Evolutionary conservation across 2,797 vertebrate species (phyloP), one percentile per base, ranked within the genome.

Genomic region (Schizopygopsis pylzovi): DNA sequence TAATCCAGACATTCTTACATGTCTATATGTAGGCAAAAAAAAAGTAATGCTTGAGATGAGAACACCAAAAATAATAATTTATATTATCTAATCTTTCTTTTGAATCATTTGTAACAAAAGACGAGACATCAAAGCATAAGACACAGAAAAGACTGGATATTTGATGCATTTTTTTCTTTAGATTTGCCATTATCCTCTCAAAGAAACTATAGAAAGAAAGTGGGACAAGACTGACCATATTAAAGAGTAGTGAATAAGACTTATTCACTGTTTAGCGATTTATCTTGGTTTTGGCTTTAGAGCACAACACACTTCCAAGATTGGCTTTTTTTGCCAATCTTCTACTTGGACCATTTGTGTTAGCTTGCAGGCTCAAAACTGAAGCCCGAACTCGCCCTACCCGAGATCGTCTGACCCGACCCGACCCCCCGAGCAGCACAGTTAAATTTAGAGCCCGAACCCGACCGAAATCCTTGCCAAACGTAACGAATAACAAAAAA

Each of bases 221-320:
- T 52, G 25, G 43, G 47, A 70, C 16, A 63, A 16, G 56, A 43
- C 54, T 41, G 76, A 56, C 54, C 59, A 9, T 45, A 79, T 77
- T 9, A 20, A 59, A 67, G 33, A 39, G 16, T 82, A 45, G 8
- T 43, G 49, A 76, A 39, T 9, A 52, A 15, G 33, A 76, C 18
- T 68, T 81, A 75, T 47, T 83, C 70, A 73, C 47, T 78, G 47
- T 70, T 78, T 33, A 43, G 49, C 47, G 75, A 84, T 84, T 56
- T 70, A 79, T 84, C 75, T 45, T 70, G 49, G 33, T 45, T 84
- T 70, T 84, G 63, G 63, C 47, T 67, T 47, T 1, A 61, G 41
- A 83, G 41, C 82, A 49, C 33, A 77, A 52, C 13, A n/a, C 47
- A 52, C 61, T 52, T 84, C 61, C 41, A n/a, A 83, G 59, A n/a